A percentile compares a stretch with the other conserved stretches of the same genome.
Conservation (phyloP, 92 coral and sea anemone species). For the Actinostola sp. region DNA sequence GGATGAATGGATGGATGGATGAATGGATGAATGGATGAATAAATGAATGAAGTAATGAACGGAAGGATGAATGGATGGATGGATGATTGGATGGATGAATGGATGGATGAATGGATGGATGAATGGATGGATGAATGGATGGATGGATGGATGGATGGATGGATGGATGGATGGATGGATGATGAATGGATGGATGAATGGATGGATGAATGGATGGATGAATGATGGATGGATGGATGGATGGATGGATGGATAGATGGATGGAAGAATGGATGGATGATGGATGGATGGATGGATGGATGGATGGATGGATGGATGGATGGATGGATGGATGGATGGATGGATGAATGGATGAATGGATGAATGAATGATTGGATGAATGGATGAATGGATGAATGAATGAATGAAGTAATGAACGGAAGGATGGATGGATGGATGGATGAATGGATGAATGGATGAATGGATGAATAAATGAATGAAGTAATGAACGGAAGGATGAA, state of each 20-base stretch:
- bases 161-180: neutral
- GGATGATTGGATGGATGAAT: too few relatives aligned
- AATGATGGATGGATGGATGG: neutral
- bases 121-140: neutral
- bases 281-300: neutral
- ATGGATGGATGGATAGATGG: too few relatives aligned
- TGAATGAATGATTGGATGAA: neutral
- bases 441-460: neutral
- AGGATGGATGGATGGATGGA: neutral
- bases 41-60: neutral
- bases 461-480: neutral
- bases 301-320: neutral
- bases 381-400: neutral
- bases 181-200: neutral
- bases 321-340: constrained; percentile 1
- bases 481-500: neutral
- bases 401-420: neutral
- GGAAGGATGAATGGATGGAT: neutral
- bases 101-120: neutral
- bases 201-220: neutral
- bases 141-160: neutral
- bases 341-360: too few relatives aligned
- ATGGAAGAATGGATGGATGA: too few relatives aligned
- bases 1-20: too few relatives aligned
- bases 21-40: neutral